These are phyloP conservation scores for Notolepis coatsorum DNA, from an alignment of 2,797 vertebrate species.

Conservation along the genomic window DNA sequence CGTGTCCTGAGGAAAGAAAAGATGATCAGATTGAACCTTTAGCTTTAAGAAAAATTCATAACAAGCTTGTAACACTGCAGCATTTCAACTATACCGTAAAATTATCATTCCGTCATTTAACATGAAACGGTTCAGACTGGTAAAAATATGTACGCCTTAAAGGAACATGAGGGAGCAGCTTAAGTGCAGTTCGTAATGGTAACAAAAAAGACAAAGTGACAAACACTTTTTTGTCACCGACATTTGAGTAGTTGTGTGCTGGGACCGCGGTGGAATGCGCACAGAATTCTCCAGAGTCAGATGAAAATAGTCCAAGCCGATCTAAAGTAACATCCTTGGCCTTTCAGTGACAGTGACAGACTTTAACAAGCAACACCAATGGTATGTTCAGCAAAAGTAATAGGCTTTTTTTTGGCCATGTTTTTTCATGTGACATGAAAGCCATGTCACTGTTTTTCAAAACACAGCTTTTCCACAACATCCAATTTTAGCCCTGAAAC, in stretches of 20 bases:
- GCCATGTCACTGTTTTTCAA: background rate
- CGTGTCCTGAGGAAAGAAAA: background rate
- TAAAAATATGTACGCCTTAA: too few relatives aligned
- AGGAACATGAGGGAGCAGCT: too few relatives aligned
- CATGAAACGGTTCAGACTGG: too few relatives aligned
- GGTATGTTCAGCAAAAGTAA: background rate
- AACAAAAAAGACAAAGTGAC: too few relatives aligned
- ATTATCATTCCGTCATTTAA: too few relatives aligned
- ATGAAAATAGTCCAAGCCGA: background rate
- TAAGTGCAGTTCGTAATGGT: too few relatives aligned
- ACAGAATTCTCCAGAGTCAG: too few relatives aligned
- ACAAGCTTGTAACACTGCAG: background rate
- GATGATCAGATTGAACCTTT: background rate
- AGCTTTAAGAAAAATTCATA: background rate
- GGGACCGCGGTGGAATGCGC: too few relatives aligned
- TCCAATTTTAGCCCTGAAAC: conserved; percentile 32
- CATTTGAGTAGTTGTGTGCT: background rate
- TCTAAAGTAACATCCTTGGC: background rate
- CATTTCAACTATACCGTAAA: background rate
- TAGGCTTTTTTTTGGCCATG: too few relatives aligned
- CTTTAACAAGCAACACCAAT: background rate
- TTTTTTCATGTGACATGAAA: too few relatives aligned
- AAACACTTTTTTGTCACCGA: too few relatives aligned
- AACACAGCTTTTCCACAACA: background rate
- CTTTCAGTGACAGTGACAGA: background rate